Evolutionary conservation across 2,888 invertebrate genomes (phyloP).

Genomic region (Drosophila aldrichi): DNA sequence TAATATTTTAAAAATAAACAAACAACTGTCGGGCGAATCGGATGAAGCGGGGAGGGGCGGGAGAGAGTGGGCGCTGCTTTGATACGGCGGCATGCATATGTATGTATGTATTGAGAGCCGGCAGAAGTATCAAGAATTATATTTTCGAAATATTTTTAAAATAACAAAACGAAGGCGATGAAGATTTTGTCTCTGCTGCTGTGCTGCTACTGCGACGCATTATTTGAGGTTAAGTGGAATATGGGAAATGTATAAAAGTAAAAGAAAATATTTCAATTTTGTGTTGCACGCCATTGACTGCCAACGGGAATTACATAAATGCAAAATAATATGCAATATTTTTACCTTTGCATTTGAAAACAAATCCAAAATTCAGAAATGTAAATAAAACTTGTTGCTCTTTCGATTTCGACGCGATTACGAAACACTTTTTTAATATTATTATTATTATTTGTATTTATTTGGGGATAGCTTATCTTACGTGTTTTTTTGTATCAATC

Average conservation of each 20-base stretch:
- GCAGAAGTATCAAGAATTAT: constrained; percentile 54
- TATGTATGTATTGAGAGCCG: constrained; percentile 41
- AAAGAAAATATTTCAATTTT: constrained; percentile 19
- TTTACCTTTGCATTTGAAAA: constrained; percentile 25
- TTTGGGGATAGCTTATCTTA: constrained; percentile 15
- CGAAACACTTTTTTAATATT: constrained; percentile 68
- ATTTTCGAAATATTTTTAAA: constrained; percentile 74
- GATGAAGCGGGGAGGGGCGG: background rate
- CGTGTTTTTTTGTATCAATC: constrained; percentile 49
- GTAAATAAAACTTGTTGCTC: constrained; percentile 55
- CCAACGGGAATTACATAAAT: constrained; percentile 54
- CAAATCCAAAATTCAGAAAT: constrained; percentile 8
- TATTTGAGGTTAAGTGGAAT: constrained; percentile 72
- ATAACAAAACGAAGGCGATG: constrained; percentile 43
- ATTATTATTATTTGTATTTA: constrained; percentile 1
- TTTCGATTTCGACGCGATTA: constrained; percentile 59
- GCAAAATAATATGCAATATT: constrained; percentile 3
- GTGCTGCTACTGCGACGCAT: constrained; percentile 29
- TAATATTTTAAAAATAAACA: constrained; percentile 74
- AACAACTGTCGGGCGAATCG: constrained; percentile 33
- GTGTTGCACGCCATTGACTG: constrained; percentile 7
- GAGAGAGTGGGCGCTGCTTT: constrained; percentile 4
- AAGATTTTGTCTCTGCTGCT: constrained; percentile 25
- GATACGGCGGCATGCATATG: background rate
- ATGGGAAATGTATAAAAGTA: constrained; percentile 14